A percentile compares a stretch with the other conserved stretches of the same genome.
Evolutionary conservation across 1,140 invertebrate species (phyloP).

Genomic region (Lepidotrigona ventralis): DNA sequence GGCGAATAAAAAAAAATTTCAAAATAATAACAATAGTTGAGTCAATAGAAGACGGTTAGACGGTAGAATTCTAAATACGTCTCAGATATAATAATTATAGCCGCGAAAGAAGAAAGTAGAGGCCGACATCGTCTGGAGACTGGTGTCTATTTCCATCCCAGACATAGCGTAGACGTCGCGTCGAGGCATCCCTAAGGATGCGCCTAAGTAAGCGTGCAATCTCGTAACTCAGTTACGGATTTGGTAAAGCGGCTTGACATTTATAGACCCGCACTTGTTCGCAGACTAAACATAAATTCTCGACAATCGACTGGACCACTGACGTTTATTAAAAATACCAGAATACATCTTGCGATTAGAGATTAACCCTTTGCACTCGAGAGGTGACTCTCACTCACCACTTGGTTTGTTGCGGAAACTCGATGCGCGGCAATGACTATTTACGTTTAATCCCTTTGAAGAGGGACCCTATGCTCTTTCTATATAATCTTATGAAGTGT

Average conservation of each 20-base stretch:
- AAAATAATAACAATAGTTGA: not conserved
- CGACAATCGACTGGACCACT: not conserved
- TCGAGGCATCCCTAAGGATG: conserved; percentile 45
- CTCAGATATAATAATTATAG: conserved; percentile 10
- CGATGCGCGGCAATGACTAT: too few species aligned
- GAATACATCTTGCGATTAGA: not conserved
- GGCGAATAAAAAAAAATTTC: not conserved
- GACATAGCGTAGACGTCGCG: conserved; percentile 56
- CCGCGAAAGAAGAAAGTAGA: conserved; percentile 21
- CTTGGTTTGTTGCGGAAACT: too few species aligned
- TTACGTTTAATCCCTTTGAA: too few species aligned
- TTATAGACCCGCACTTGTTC: too few species aligned
- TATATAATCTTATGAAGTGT: too few species aligned
- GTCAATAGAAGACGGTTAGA: not conserved
- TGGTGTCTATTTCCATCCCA: conserved; percentile 64
- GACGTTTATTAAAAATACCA: not conserved
- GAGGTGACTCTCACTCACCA: too few species aligned
- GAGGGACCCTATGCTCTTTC: too few species aligned
- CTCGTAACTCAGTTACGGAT: not conserved
- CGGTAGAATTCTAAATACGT: not conserved
- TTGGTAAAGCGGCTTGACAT: not conserved
- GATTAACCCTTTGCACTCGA: too few species aligned
- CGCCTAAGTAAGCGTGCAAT: conserved; percentile 9
- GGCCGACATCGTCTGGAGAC: conserved; percentile 48
- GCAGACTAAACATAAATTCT: not conserved